phyloP scores from a whole-genome alignment of 1,140 invertebrate genomes.

The Brachystomella parvula region DNA sequence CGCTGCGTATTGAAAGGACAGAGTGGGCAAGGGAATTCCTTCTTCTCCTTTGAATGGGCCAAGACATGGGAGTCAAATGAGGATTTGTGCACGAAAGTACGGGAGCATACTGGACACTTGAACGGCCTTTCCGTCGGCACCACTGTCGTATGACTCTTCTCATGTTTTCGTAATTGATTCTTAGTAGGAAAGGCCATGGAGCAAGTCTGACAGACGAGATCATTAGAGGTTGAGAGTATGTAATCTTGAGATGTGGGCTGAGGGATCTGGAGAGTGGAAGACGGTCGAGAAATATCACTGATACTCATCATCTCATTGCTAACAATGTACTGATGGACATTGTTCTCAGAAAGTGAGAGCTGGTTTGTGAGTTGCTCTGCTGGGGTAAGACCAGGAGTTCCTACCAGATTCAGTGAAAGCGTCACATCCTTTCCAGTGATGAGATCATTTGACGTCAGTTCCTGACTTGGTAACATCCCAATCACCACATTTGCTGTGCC shows the following conservation, averaged over 20 bases:
- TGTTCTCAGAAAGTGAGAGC: not conserved
- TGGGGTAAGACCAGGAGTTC: not conserved
- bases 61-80: slow-evolving; percentile 11
- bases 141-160: not conserved
- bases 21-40: slow-evolving; percentile 11
- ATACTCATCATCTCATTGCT: slow-evolving; percentile 21
- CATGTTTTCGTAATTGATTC: not conserved
- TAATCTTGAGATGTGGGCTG: too few relatives aligned
- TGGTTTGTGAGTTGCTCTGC: not conserved
- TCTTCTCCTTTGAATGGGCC: slow-evolving; percentile 4
- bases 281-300: slow-evolving; percentile 28
- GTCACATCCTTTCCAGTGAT: slow-evolving; percentile 19
- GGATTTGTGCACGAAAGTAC: slow-evolving; percentile 6
- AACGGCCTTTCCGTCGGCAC: slow-evolving; percentile 57
- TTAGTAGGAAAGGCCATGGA: not conserved
- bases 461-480: not conserved
- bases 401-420: not conserved
- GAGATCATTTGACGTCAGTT: not conserved
- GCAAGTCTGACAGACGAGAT: not conserved
- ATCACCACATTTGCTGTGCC: not conserved
- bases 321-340: slow-evolving; percentile 7
- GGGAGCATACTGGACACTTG: slow-evolving; percentile 44
- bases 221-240: slow-evolving; percentile 29
- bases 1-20: slow-evolving; percentile 28
- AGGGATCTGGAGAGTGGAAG: slow-evolving; percentile 36